Evolutionary conservation across 2,888 invertebrate genomes (phyloP).

Genomic region (Augochlorella aurata): DNA sequence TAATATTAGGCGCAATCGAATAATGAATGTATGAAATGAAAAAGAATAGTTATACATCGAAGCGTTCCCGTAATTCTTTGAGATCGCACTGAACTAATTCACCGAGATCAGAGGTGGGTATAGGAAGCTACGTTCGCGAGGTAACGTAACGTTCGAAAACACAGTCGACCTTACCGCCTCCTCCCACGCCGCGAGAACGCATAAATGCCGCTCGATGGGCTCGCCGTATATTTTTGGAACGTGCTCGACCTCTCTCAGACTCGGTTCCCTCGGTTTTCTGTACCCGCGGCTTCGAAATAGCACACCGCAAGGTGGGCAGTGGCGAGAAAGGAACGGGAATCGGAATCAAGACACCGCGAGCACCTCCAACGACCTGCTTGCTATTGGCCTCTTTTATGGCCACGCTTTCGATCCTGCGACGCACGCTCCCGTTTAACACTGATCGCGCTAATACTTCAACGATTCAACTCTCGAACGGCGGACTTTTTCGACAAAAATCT

Average conservation of each 20-base stretch:
- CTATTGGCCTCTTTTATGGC: constrained; percentile 39
- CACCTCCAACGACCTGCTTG: constrained; percentile 27
- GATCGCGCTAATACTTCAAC: not conserved
- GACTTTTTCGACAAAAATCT: no score
- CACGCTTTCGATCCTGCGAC: constrained; percentile 19
- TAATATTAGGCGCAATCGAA: no score
- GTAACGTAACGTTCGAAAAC: constrained; percentile 44
- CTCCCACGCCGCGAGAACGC: constrained; percentile 37
- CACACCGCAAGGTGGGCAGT: constrained; percentile 64
- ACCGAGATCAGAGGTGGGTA: constrained; percentile 5
- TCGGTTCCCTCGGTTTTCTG: constrained; percentile 68
- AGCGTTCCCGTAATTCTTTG: not conserved
- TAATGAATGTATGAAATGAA: no score
- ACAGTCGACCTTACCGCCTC: constrained; percentile 59
- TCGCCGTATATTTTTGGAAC: constrained; percentile 68
- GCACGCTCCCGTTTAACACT: not conserved
- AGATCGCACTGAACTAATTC: constrained; percentile 17
- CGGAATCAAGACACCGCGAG: constrained; percentile 48
- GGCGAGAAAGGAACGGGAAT: constrained; percentile 53
- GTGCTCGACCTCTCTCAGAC: constrained; percentile 66
- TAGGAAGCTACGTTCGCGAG: constrained; percentile 10
- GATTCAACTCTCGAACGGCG: no score
- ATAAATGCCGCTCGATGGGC: constrained; percentile 65
- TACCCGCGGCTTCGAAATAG: constrained; percentile 64
- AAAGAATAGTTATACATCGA: not conserved